Conservation (phyloP, 2,888 invertebrate genomes). For the Dynastes tityus region DNA sequence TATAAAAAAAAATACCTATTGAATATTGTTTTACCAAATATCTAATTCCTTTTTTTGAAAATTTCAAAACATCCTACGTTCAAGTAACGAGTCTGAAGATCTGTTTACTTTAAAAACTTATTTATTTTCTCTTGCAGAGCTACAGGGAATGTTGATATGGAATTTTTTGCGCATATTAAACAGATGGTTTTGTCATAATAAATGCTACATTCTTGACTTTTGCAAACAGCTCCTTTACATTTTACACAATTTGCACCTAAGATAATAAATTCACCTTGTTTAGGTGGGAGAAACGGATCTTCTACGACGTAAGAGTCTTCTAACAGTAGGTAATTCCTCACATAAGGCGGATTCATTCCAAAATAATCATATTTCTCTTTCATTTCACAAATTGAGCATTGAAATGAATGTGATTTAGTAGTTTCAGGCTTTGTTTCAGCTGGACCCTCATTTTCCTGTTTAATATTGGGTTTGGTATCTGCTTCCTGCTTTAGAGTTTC, state of each 20-base stretch:
- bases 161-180: constrained; percentile 77
- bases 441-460: constrained; percentile 59
- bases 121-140: constrained; percentile 77
- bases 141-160: constrained; percentile 77
- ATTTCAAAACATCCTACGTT: no score
- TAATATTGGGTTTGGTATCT: constrained; percentile 21
- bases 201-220: constrained; percentile 83
- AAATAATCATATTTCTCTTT: constrained; percentile 83
- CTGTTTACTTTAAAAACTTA: constrained; percentile 20
- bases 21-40: no score
- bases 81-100: background rate
- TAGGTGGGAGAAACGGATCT: constrained; percentile 87
- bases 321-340: constrained; percentile 77
- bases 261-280: constrained; percentile 83
- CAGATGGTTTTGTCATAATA: constrained; percentile 86
- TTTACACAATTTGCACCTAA: constrained; percentile 83
- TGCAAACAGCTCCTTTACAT: constrained; percentile 82
- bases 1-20: no score
- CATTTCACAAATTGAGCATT: constrained; percentile 79
- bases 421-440: constrained; percentile 59
- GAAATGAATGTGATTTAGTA: constrained; percentile 70
- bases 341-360: constrained; percentile 83
- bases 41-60: no score
- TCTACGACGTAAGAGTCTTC: constrained; percentile 87
- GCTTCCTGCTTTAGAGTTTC: constrained; percentile 18